Base-by-base conservation (phyloP, 2,113 vertebrate genomes). In the Sitta europaea region DNA sequence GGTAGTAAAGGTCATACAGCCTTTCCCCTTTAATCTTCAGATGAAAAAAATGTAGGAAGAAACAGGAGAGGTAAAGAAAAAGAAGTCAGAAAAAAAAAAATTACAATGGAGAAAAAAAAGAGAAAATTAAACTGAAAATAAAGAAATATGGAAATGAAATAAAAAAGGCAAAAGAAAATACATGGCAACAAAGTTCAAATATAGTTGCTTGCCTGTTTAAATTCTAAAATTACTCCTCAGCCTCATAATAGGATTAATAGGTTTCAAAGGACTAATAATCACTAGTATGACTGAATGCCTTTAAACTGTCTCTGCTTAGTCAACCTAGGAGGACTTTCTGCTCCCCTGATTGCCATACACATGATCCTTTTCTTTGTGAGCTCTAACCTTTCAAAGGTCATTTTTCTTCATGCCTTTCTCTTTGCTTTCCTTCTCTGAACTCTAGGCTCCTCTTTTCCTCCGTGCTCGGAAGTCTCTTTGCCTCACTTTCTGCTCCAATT, bases 271-370 rank as follows among this genome's bases (percentile, higher is more conserved):
- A 86, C 75, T 74, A 88, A 93, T 88, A 93, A 92, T 90, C 73
- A 92, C 85, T 73, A 51, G 84, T 87, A 83, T 76, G 85, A 94
- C 54, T 92, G 91, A 92, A 85, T 94, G 74, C 50, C 71, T 96
- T 95, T 95, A 90, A 94, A 93, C 81, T 82, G 78, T 19, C 74
- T 88, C 54, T 88, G 94, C 90, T 92, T 96, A 90, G 81, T 90
- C 93, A 95, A 66, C 87, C 93, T 90, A 92, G 88, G 88, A 95
- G 63, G 93, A 93, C 93, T 96, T 96, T 96, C 85, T 95, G 93
- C 90, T 95, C 71, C 78, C 47, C 58, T 92, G 90, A 80, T 36
- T 92, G 78, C 78, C 43, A 55, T 63, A 51, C 40, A 93, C 63
- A 83, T 0, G 38, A 86, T 79, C 36, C 55, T 25, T 90, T 94